phyloP scores from a whole-genome alignment of 2,888 invertebrate species.

The Anthophora plumipes region DNA sequence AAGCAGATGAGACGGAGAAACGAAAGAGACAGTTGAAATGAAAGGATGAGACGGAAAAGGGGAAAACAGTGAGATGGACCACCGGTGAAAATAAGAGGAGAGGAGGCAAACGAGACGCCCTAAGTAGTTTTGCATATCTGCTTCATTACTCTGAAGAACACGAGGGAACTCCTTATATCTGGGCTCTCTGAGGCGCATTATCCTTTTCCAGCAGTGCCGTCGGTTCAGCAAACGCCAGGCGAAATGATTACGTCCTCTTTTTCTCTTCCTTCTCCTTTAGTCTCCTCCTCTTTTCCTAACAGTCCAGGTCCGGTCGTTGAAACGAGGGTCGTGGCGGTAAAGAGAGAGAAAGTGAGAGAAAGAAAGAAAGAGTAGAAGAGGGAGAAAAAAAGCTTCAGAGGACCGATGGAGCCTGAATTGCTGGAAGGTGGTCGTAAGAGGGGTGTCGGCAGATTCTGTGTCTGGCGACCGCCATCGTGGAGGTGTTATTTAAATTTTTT shows the following conservation, averaged over 20 bases:
- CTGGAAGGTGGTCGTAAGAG: constrained; percentile 34
- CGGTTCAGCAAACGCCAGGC: constrained; percentile 39
- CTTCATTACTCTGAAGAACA: constrained; percentile 77
- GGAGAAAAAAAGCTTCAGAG: background rate
- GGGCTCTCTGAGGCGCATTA: constrained; percentile 63
- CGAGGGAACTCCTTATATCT: constrained; percentile 69
- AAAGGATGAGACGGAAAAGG: background rate
- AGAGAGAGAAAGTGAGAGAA: background rate
- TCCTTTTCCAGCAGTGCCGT: constrained; percentile 32
- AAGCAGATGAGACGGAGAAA: constrained; percentile 2
- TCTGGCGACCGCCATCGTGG: constrained; percentile 31
- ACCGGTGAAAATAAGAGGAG: constrained; percentile 47
- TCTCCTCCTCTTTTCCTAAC: constrained; percentile 24
- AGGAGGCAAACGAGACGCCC: constrained; percentile 66
- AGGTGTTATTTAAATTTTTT: constrained; percentile 74
- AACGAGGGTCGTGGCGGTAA: constrained; percentile 30
- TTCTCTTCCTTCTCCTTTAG: no score
- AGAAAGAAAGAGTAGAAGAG: background rate
- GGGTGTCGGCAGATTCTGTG: constrained; percentile 31
- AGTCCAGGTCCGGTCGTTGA: constrained; percentile 31
- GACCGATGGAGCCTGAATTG: constrained; percentile 49
- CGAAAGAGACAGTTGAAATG: constrained; percentile 3
- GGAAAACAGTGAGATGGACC: constrained; percentile 24
- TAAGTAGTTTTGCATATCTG: constrained; percentile 78
- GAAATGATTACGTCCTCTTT: constrained; percentile 56